These are phyloP conservation scores for Falco biarmicus DNA, from an alignment of 2,797 vertebrate genomes.

Conservation along the genomic window DNA sequence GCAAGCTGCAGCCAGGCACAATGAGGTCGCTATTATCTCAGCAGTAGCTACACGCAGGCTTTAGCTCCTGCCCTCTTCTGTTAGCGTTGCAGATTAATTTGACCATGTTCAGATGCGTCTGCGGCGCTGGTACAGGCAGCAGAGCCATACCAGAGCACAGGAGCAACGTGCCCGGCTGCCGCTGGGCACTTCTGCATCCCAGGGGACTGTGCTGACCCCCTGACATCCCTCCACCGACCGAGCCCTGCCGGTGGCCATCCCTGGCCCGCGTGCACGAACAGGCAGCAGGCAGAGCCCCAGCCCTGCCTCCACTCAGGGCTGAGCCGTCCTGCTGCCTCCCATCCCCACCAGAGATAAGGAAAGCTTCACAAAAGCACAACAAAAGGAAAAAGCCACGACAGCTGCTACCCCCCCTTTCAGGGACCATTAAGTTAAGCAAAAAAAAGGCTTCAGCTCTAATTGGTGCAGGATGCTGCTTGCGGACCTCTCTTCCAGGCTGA, in stretches of 20 bases:
- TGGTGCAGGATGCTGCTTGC: background rate
- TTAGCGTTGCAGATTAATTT: background rate
- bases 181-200: background rate
- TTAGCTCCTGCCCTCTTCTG: background rate
- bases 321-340: background rate
- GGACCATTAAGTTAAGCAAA: background rate
- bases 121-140: background rate
- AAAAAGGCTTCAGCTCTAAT: background rate
- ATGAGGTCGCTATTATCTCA: background rate
- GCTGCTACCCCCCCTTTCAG: background rate
- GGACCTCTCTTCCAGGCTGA: background rate
- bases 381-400: background rate
- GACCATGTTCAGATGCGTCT: background rate
- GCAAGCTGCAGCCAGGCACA: background rate
- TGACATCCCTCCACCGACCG: background rate
- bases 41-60: rapidly evolving
- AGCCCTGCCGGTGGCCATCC: too few relatives aligned
- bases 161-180: rapidly evolving
- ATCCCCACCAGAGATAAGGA: background rate
- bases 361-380: background rate
- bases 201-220: rapidly evolving
- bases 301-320: background rate
- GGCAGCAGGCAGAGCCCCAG: background rate
- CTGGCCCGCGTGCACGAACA: too few relatives aligned
- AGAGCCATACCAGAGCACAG: background rate